Evolutionary conservation across 2,113 vertebrate genomes (phyloP), one percentile per base, ranked within the genome.

Genomic region (Phyllopteryx taeniolatus): DNA sequence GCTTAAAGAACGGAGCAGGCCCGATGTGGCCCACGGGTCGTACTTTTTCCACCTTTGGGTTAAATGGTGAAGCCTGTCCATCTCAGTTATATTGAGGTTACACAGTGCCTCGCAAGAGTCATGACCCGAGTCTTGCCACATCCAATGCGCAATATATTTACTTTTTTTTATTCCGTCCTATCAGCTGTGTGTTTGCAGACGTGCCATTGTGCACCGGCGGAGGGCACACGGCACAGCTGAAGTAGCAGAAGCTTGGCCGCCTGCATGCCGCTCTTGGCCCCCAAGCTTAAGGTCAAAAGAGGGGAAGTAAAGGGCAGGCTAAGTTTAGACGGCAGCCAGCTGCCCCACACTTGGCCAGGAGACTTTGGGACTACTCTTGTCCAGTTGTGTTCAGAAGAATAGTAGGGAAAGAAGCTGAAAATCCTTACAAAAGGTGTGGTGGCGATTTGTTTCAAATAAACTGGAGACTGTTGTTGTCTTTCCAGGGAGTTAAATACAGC

Each of bases 271-370:
- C 59, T 42, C 74, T 64, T 47, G 72, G 75, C 66, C 75, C 67
- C 67, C 46, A 75, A 77, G 72, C 72, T 86, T 85, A 89, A 90
- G 86, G 83, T 90, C 88, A 89, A 70, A 39, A 77, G 80, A 86
- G 80, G 81, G 84, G 85, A 90, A 74, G 74, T 79, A 89, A 92
- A 91, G 84, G 85, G 90, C 88, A 78, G 69, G 71, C 82, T 91
- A 90, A 88, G 76, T 78, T 87, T 90, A 91, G 86, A 89, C 4
- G 8, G 66, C 1, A 71, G 75, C 57, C 56, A 57, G 67, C 39
- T 19, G 56, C 64, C 75, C 64, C 68, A 71, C 75, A 68, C 75
- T 64, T 65, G 71, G 53, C 72, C 67, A 3, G 11, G 2, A 6
- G 27, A 59, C 56, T 53, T 64, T 67, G 42, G 77, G 83, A 78